These are phyloP conservation scores for Fulmarus glacialis DNA, from an alignment of 2,113 vertebrate species.

Conservation along the genomic window DNA sequence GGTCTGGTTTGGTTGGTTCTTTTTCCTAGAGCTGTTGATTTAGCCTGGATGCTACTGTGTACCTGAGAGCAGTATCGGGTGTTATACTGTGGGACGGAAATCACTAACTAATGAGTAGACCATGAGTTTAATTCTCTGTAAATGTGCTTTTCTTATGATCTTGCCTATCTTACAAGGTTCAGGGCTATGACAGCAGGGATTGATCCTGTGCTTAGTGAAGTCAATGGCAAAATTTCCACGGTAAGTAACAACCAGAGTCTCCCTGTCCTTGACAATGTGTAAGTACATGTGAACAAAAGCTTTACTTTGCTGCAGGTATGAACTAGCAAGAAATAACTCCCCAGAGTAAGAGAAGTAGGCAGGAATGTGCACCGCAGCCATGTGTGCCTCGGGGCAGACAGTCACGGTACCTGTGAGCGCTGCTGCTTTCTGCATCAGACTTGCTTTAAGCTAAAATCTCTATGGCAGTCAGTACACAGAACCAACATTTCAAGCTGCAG, in stretches of 20 bases:
- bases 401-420: neutral
- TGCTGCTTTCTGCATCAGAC: neutral
- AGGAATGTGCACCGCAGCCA: neutral
- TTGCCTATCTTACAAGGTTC: neutral
- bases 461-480: neutral
- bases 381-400: neutral
- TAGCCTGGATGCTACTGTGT: neutral
- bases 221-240: neutral
- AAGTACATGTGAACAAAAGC: neutral
- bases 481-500: neutral
- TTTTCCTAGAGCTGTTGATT: neutral
- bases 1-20: neutral
- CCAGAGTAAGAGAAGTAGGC: neutral
- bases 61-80: neutral
- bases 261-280: neutral
- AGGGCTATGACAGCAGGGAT: neutral
- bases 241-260: neutral
- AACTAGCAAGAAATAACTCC: conserved; percentile 20
- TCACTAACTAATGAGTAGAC: neutral
- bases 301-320: conserved; percentile 28
- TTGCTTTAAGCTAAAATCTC: neutral
- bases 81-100: neutral
- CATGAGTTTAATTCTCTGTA: neutral
- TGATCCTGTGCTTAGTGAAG: neutral
- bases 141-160: neutral